phyloP scores from a whole-genome alignment of 2,113 vertebrate genomes.

The Syngnathus floridae region DNA sequence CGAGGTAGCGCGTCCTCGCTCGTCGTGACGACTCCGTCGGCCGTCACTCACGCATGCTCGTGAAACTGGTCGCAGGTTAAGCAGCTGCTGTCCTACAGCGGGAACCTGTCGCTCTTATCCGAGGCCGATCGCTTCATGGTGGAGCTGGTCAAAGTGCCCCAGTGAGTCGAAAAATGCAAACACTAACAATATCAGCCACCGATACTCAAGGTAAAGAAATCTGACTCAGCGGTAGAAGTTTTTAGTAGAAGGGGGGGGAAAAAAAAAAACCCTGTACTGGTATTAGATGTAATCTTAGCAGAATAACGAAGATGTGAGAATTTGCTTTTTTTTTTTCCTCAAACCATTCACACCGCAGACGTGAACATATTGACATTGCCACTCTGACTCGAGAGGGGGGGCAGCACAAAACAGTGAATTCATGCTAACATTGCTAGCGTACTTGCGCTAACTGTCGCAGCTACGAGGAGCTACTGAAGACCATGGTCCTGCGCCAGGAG shows the following conservation, averaged over 20 bases:
- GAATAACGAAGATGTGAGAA: too few species aligned
- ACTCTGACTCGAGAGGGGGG: background rate
- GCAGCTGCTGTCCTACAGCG: conserved; percentile 64
- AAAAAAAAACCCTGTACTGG: too few species aligned
- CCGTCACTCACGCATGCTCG: too few species aligned
- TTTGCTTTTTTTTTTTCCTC: too few species aligned
- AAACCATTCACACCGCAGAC: too few species aligned
- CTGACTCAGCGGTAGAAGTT: too few species aligned
- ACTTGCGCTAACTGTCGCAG: conserved; percentile 43
- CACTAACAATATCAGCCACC: too few species aligned
- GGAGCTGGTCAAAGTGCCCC: conserved; percentile 67
- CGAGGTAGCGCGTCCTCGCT: conserved; percentile 61
- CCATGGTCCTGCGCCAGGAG: conserved; percentile 74
- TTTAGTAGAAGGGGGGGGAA: too few species aligned
- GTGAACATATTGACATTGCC: too few species aligned
- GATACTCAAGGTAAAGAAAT: too few species aligned
- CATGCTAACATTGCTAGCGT: background rate
- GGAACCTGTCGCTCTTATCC: conserved; percentile 53
- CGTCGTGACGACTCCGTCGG: background rate
- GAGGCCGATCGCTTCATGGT: conserved; percentile 75
- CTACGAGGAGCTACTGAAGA: conserved; percentile 66
- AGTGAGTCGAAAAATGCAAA: conserved; percentile 42
- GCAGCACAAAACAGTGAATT: background rate
- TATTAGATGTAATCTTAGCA: too few species aligned
- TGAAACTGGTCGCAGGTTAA: conserved; percentile 57